Conservation (phyloP, 2,113 vertebrate genomes). For the Procapra przewalskii region DNA sequence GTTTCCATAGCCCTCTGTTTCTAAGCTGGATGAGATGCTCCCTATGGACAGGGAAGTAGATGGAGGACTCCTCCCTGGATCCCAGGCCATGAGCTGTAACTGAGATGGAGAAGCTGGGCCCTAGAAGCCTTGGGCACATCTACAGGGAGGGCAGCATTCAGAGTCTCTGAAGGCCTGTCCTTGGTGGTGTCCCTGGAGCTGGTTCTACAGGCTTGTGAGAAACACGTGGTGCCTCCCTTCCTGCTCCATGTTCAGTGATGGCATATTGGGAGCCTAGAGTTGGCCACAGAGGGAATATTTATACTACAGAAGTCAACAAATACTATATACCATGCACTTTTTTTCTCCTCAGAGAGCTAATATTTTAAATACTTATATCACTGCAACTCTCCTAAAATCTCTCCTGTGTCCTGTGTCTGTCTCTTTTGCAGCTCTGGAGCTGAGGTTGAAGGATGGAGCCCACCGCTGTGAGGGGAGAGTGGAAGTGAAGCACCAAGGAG, state of each 20-base stretch:
- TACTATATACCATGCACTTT: not conserved
- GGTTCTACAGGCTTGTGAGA: not conserved
- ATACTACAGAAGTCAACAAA: not conserved
- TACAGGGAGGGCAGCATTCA: not conserved
- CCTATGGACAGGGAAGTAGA: not conserved
- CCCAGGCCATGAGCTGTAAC: not conserved
- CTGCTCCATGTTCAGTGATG: not conserved
- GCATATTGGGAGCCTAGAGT: no score
- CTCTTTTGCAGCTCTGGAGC: not conserved
- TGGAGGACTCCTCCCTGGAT: not conserved
- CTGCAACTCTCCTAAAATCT: not conserved
- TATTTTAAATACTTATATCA: not conserved
- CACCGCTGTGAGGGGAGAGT: slow-evolving; percentile 54
- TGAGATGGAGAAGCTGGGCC: not conserved
- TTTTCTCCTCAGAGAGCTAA: not conserved
- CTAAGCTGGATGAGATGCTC: not conserved
- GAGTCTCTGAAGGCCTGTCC: not conserved
- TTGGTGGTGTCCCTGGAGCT: not conserved
- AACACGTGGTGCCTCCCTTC: not conserved
- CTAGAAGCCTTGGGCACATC: not conserved
- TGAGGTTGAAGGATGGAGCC: slow-evolving; percentile 49
- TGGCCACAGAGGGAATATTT: not conserved
- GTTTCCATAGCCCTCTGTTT: not conserved
- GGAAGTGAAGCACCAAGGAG: slow-evolving; percentile 24
- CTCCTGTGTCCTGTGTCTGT: not conserved